phyloP scores from a whole-genome alignment of 1,140 invertebrate genomes.

The Temnothorax curvispinosus region DNA sequence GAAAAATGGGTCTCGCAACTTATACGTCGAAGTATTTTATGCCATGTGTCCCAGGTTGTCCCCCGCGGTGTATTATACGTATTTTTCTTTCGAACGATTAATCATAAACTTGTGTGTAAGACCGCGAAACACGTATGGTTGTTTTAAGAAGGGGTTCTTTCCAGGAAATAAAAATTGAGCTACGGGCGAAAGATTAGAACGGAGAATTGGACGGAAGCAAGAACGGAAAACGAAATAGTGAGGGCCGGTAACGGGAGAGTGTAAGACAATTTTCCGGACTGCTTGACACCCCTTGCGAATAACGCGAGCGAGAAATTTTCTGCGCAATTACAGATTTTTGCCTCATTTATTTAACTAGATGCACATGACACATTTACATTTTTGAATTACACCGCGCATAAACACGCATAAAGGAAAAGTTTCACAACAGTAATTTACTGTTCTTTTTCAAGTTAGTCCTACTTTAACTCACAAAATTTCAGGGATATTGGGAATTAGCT shows the following conservation, averaged over 20 bases:
- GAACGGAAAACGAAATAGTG: conserved; percentile 17
- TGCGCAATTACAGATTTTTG: conserved; percentile 44
- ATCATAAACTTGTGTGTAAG: conserved; percentile 6
- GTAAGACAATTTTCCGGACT: conserved; percentile 42
- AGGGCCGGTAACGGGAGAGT: not conserved
- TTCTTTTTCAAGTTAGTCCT: not conserved
- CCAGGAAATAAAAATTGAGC: conserved; percentile 40
- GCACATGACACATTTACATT: not conserved
- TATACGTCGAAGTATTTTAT: conserved; percentile 34
- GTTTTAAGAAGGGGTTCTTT: not conserved
- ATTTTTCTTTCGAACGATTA: conserved; percentile 29
- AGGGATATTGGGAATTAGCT: not conserved
- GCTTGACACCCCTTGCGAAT: conserved; percentile 42
- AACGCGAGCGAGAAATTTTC: conserved; percentile 43
- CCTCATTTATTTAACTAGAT: conserved; percentile 10
- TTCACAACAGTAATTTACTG: not conserved
- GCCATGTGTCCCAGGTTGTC: not conserved
- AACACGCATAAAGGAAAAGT: not conserved
- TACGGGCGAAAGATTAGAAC: conserved; percentile 12
- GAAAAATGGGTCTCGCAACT: conserved; percentile 1
- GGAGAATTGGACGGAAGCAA: not conserved
- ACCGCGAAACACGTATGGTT: not conserved
- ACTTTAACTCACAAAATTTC: not conserved
- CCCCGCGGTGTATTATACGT: not conserved
- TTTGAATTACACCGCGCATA: not conserved